Base-by-base conservation (phyloP, 2,113 vertebrate genomes). In the Elanus axillaris region DNA sequence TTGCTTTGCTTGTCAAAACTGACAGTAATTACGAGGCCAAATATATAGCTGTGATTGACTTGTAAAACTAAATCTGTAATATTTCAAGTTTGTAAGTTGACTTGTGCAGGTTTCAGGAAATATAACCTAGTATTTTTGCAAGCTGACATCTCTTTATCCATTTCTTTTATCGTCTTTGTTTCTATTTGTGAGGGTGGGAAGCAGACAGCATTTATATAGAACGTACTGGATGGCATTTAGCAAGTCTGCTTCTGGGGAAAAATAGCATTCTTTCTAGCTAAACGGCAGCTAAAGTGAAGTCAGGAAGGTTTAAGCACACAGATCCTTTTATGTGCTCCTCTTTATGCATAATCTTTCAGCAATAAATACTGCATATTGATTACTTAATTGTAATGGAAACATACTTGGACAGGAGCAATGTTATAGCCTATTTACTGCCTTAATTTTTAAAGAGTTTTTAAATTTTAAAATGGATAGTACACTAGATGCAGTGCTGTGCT, bases 331-430 rank as follows among this genome's bases (percentile, higher is more conserved):
- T 80, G 72, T 93, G 75, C 72, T 95, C 88, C 63, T 89, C 73
- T 96, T 91, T 80, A 69, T 93, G 90, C 85, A 40, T 95, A 89
- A 84, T 76, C 79, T 94, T 81, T 66, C 82, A 87, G 94, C 93
- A 97, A 94, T 98, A 98, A 98, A 97, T 97, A 95, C 69, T 92
- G 69, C 60, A 42, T 97, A 98, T 98, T 97, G 97, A 98, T 98
- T 97, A 94, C 95, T 98, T 98, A 96, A 97, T 98, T 97, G 92
- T 96, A 97, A 90, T 96, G 97, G 97, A 97, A 97, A 92, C 82
- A 75, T 95, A 78, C 84, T 68, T 81, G 93, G 86, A 59, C 94
- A 95, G 79, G 79, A 97, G 86, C 91, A 81, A 71, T 10, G n/a
- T 94, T 96, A 91, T 45, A 96, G 94, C 75, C 94, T 97, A 94